Evolutionary conservation across 2,797 vertebrate genomes (phyloP).

Genomic region (Enoplosus armatus): DNA sequence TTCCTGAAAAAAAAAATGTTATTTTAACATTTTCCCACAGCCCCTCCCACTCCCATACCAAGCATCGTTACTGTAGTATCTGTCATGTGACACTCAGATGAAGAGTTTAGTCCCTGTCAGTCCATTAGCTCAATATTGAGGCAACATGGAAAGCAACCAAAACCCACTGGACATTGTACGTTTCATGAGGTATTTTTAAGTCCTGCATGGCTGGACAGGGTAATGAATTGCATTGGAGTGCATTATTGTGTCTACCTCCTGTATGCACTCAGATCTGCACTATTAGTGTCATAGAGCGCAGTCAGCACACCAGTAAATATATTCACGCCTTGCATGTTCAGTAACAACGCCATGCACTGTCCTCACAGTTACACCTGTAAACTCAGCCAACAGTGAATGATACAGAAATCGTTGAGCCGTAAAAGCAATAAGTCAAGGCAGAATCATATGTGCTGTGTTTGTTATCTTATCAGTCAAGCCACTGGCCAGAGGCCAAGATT

Average conservation of each 20-base stretch:
- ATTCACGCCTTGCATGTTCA: background rate
- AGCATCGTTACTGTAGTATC: too few species aligned
- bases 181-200: background rate
- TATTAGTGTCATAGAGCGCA: background rate
- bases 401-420: slow-evolving; percentile 10
- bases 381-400: slow-evolving; percentile 7
- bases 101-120: too few species aligned
- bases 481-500: slow-evolving; percentile 23
- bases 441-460: slow-evolving; percentile 8
- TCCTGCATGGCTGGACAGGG: background rate
- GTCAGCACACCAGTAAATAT: too few species aligned
- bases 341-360: background rate
- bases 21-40: too few species aligned
- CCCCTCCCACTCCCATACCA: too few species aligned
- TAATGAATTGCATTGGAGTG: background rate
- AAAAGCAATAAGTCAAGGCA: background rate
- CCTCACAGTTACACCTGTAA: background rate
- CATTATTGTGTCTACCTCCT: background rate
- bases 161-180: background rate
- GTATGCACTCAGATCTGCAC: background rate
- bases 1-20: too few species aligned
- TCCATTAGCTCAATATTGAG: too few species aligned
- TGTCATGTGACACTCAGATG: too few species aligned
- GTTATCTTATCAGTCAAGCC: slow-evolving; percentile 41
- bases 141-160: too few species aligned